Evolutionary conservation across 2,888 invertebrate genomes (phyloP).

Genomic region (Liopterus haemorrhoidalis): DNA sequence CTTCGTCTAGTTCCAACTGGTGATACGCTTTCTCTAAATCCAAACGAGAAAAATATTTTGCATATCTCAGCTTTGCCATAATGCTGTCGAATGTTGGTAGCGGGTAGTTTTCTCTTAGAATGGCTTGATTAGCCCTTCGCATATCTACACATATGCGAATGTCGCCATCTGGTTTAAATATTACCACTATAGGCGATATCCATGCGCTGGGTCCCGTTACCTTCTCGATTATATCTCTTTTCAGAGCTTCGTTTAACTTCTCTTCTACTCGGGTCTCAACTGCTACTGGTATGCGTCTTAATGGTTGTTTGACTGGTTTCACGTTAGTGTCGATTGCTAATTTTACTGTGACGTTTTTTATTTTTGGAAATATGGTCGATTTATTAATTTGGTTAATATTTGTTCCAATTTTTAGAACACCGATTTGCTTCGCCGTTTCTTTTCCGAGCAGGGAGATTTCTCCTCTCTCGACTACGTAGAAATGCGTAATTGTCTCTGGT

Average conservation of each 20-base stretch:
- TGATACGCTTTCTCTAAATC: conserved; percentile 34
- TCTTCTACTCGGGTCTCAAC: conserved; percentile 28
- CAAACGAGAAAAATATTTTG: conserved; percentile 29
- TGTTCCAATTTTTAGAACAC: conserved; percentile 29
- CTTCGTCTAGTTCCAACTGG: no score
- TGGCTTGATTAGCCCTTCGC: conserved; percentile 38
- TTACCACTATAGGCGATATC: conserved; percentile 39
- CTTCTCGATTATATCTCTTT: conserved; percentile 37
- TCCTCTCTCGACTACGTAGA: conserved; percentile 27
- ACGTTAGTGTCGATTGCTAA: conserved; percentile 25
- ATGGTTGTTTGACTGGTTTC: conserved; percentile 27
- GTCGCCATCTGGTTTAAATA: conserved; percentile 35
- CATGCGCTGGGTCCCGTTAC: conserved; percentile 36
- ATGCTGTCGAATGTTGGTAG: conserved; percentile 33
- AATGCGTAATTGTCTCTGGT: conserved; percentile 23
- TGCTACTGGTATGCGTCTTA: conserved; percentile 25
- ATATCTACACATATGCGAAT: conserved; percentile 40
- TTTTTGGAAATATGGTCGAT: conserved; percentile 27
- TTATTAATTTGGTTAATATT: conserved; percentile 17
- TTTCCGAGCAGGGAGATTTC: conserved; percentile 28
- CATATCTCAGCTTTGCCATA: conserved; percentile 28
- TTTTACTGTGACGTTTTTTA: conserved; percentile 23
- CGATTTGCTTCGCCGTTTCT: conserved; percentile 27
- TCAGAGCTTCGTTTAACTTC: conserved; percentile 17
- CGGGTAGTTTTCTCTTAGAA: conserved; percentile 33